Evolutionary conservation across 2,888 invertebrate genomes (phyloP).

Genomic region (Eudasyphora cyanicolor): DNA sequence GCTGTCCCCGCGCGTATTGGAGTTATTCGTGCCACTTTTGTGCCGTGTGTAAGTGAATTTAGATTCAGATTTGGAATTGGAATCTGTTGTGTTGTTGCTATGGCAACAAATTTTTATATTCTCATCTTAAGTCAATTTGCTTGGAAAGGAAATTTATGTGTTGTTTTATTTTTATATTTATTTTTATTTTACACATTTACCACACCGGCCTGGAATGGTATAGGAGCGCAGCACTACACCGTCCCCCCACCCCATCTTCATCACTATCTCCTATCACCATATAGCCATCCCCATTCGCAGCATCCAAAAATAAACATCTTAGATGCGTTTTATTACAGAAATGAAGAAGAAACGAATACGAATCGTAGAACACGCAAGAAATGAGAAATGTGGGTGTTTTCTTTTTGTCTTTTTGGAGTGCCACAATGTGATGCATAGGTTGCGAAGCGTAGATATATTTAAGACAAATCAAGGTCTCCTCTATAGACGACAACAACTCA

Average conservation of each 20-base stretch:
- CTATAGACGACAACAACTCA: background rate
- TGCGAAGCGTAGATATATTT: constrained; percentile 41
- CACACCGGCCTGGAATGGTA: constrained; percentile 37
- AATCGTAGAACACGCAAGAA: background rate
- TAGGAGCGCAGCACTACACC: background rate
- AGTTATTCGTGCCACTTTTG: background rate
- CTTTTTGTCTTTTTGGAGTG: background rate
- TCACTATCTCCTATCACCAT: background rate
- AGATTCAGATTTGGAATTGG: background rate
- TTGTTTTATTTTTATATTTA: constrained; percentile 52
- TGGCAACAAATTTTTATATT: constrained; percentile 56
- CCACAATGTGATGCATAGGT: constrained; percentile 6
- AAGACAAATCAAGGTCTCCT: constrained; percentile 47
- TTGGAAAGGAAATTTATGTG: constrained; percentile 56
- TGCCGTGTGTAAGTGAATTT: background rate
- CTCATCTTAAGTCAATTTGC: constrained; percentile 53
- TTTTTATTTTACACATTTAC: constrained; percentile 53
- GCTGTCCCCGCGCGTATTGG: background rate
- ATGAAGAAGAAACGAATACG: background rate
- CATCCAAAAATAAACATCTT: constrained; percentile 44
- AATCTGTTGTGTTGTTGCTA: constrained; percentile 36
- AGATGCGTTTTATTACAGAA: constrained; percentile 50
- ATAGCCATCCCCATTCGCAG: background rate
- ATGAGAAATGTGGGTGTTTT: constrained; percentile 37
- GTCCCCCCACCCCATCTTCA: background rate